Conservation (phyloP, 2,888 invertebrate species). For the Hedya salicella region DNA sequence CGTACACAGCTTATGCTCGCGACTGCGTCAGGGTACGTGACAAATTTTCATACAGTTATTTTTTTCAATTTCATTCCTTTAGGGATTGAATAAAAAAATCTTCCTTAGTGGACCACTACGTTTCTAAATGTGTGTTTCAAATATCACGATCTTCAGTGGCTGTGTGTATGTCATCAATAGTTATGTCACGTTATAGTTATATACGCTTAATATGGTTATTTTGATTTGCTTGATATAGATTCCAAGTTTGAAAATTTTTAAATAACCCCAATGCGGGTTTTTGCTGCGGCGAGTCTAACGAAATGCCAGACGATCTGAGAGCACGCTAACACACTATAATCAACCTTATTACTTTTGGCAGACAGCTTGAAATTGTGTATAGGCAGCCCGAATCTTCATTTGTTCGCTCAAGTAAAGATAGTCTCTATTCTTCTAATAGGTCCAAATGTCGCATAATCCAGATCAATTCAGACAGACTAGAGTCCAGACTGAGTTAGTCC, state of each 20-base stretch:
- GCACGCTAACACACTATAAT: background rate
- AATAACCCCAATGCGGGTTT: slow-evolving; percentile 26
- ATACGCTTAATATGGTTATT: background rate
- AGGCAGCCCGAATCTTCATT: slow-evolving; percentile 10
- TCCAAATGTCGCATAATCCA: background rate
- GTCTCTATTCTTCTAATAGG: slow-evolving; percentile 8
- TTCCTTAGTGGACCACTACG: too few relatives aligned
- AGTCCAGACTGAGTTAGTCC: too few relatives aligned
- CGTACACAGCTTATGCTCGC: too few relatives aligned
- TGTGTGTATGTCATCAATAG: too few relatives aligned
- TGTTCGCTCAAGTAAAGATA: slow-evolving; percentile 7
- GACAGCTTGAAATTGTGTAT: background rate
- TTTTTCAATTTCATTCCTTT: too few relatives aligned
- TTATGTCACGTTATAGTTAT: background rate
- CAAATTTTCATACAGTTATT: too few relatives aligned
- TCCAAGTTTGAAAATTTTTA: slow-evolving; percentile 23
- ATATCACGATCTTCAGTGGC: too few relatives aligned
- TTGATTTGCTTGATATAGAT: slow-evolving; percentile 12
- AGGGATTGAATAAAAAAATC: too few relatives aligned
- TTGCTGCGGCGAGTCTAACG: slow-evolving; percentile 20
- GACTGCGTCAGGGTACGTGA: too few relatives aligned
- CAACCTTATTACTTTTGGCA: slow-evolving; percentile 4
- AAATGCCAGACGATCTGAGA: slow-evolving; percentile 19
- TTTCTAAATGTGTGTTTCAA: too few relatives aligned
- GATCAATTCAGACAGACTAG: too few relatives aligned